Base-by-base conservation (phyloP, 2,888 invertebrate genomes). In the Micoletzkya japonica region DNA sequence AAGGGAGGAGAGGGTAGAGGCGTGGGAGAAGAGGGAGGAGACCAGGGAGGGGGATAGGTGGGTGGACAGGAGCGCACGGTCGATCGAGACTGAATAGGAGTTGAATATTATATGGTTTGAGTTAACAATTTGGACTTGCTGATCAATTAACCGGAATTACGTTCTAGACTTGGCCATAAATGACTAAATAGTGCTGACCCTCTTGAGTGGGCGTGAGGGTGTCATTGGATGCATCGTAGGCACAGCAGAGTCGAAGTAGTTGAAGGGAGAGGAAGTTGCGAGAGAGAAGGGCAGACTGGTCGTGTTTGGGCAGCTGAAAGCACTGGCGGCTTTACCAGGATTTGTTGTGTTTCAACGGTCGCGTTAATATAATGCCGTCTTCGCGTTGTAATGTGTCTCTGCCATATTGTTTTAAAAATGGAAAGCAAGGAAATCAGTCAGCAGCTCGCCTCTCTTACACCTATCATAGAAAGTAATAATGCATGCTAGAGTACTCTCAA, bases 221-320 rank as follows among this genome's bases (percentile, higher is more conserved):
- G 20, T 75, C 56, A n/a, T 70, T 64, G 24, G 69, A 58, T 2
- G 37, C 56, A 37, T 73, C 71, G 58, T 37, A 75, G n/a, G 72
- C 44, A 6, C 72, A 58, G 1, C 64, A 24, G 44, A 75, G 63
- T 7, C 72, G 66, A 37, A 75, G 67, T 17, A 75, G 52, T 14
- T 75, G 75, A 4, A 72, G 67, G 34, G 70, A 73, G 30, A 75
- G 60, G 44, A 75, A 74, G 30, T 71, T 74, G 60, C 24, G 64
- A 39, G 30, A 37, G 32, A 30, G 49, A 14, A 54, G 39, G 7
- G 54, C 17, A 36, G 50, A 30, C 1, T 36, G 50, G 52, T n/a
- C 1, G 3, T 50, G 3, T 1, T 52, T 36, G 20, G 30, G 28
- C 2, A 61, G 49, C 61, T 61, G 44, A 10, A 59, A 61, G n/a